Conservation (phyloP, 2,797 vertebrate species). For the Artibeus lituratus region DNA sequence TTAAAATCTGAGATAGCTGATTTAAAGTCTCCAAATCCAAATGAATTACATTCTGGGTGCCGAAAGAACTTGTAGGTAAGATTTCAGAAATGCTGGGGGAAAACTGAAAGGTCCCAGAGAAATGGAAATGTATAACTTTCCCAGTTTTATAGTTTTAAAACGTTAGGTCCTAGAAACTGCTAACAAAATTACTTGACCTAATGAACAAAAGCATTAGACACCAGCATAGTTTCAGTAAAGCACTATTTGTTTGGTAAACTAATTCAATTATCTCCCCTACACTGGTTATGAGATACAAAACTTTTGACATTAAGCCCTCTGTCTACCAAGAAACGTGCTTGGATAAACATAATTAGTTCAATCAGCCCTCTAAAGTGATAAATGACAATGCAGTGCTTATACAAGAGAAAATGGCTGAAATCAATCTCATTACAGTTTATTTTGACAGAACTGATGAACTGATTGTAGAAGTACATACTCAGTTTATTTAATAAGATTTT, state of each 20-base stretch:
- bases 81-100: not conserved
- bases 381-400: not conserved
- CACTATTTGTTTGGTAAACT: not conserved
- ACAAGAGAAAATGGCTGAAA: not conserved
- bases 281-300: not conserved
- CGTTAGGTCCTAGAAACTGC: not conserved
- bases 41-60: not conserved
- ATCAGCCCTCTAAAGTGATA: not conserved
- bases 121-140: not conserved
- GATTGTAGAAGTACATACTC: not conserved
- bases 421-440: not conserved
- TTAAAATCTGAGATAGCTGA: not conserved
- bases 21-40: not conserved
- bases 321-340: not conserved
- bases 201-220: not conserved
- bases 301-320: not conserved
- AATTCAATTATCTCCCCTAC: not conserved
- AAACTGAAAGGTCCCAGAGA: not conserved
- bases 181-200: not conserved
- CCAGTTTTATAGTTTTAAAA: not conserved
- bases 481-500: slow-evolving; percentile 9
- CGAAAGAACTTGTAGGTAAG: not conserved
- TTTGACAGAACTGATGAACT: not conserved
- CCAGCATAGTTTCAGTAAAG: not conserved
- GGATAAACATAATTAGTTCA: not conserved